A percentile compares a stretch with the other conserved stretches of the same genome.
Conservation (phyloP, 2,113 vertebrate species). For the Plestiodon gilberti region DNA sequence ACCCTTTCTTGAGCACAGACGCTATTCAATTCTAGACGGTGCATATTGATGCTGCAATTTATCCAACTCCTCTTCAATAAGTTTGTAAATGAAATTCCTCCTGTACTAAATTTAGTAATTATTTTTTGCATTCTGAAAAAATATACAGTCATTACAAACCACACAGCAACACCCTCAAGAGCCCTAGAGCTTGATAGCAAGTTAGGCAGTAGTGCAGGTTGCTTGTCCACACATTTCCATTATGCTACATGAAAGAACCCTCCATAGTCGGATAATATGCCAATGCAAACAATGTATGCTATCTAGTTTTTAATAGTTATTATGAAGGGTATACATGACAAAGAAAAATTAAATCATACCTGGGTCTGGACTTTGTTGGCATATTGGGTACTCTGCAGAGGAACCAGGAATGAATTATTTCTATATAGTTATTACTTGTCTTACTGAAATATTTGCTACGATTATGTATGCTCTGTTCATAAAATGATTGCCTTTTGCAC, state of each 20-base stretch:
- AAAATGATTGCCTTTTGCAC: background rate
- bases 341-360: background rate
- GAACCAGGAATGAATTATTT: background rate
- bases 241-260: background rate
- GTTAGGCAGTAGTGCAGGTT: background rate
- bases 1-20: too few relatives aligned
- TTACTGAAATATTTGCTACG: background rate
- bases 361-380: background rate
- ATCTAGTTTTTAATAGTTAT: background rate
- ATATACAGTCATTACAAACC: background rate
- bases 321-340: background rate
- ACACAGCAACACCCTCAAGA: background rate
- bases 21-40: too few relatives aligned
- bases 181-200: background rate
- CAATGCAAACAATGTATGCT: background rate
- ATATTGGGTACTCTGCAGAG: background rate
- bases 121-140: background rate
- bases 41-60: too few relatives aligned
- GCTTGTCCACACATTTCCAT: background rate
- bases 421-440: background rate
- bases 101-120: background rate
- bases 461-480: background rate
- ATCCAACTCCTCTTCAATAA: background rate
- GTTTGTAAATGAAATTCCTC: background rate
- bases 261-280: background rate